Evolutionary conservation across 2,888 invertebrate species (phyloP).

Genomic region (Drosophila meridiana): DNA sequence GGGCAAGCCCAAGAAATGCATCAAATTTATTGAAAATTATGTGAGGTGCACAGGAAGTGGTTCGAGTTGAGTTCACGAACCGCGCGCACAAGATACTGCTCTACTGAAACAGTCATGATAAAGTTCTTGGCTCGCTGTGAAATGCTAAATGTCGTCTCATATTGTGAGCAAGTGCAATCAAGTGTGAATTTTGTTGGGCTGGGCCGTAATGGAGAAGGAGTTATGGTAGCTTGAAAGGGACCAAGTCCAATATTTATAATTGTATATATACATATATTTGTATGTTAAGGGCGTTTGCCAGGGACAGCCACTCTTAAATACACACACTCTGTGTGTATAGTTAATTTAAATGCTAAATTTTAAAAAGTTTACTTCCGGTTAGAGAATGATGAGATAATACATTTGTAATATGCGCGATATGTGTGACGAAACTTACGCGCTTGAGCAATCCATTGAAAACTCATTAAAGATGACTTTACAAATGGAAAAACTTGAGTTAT

Average conservation of each 20-base stretch:
- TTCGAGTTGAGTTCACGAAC: constrained; percentile 25
- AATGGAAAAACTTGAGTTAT: constrained; percentile 14
- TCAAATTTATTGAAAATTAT: constrained; percentile 48
- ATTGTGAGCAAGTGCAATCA: constrained; percentile 52
- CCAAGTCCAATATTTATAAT: constrained; percentile 6
- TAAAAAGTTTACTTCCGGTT: constrained; percentile 43
- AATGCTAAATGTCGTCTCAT: constrained; percentile 23
- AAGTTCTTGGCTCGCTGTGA: constrained; percentile 31
- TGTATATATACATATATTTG: not conserved
- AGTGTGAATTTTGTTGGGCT: constrained; percentile 68
- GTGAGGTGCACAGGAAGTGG: constrained; percentile 45
- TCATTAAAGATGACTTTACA: constrained; percentile 42
- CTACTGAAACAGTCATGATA: constrained; percentile 27
- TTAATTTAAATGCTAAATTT: constrained; percentile 23
- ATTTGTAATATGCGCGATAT: constrained; percentile 23
- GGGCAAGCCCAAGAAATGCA: constrained; percentile 54
- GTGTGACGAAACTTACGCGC: constrained; percentile 57
- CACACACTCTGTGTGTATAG: constrained; percentile 21
- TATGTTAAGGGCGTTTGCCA: constrained; percentile 55
- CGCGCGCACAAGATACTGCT: constrained; percentile 8
- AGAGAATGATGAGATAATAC: constrained; percentile 54
- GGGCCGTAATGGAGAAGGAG: constrained; percentile 6
- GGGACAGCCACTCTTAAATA: constrained; percentile 41
- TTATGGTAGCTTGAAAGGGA: constrained; percentile 5
- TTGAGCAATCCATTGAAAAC: constrained; percentile 57